Percentiles rank a stretch among this genome's conserved stretches.
Evolutionary conservation across 2,888 invertebrate genomes (phyloP).

Genomic region (Synanthedon tipuliformis): DNA sequence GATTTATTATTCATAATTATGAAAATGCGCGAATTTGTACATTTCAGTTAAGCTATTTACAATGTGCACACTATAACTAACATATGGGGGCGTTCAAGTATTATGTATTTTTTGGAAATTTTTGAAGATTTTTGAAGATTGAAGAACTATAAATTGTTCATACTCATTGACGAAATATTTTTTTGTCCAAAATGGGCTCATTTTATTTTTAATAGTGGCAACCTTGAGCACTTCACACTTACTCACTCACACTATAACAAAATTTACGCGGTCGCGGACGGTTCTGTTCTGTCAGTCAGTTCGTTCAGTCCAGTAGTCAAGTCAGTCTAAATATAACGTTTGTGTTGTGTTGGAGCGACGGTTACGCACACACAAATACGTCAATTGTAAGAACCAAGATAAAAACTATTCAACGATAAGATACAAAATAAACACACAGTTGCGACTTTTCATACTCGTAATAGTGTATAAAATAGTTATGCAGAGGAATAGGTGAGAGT

Average conservation of each 20-base stretch:
- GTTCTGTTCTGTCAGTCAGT: constrained; percentile 35
- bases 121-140: no score
- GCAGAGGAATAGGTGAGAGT: constrained; percentile 60
- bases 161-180: no score
- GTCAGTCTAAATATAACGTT: constrained; percentile 66
- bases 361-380: constrained; percentile 22
- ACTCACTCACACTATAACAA: background rate
- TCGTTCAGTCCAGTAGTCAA: constrained; percentile 9
- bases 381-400: constrained; percentile 24
- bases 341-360: constrained; percentile 37
- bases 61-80: no score
- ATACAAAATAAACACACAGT: constrained; percentile 39
- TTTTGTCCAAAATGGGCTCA: no score
- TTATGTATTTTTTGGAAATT: no score
- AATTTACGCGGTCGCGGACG: background rate
- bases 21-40: no score
- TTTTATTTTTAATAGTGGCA: no score
- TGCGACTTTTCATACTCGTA: constrained; percentile 15
- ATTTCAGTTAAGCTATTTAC: no score
- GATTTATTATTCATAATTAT: no score
- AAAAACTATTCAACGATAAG: constrained; percentile 50
- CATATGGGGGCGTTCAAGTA: no score
- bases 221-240: background rate
- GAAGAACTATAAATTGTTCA: no score
- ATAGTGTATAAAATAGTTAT: constrained; percentile 23